A percentile compares a stretch with the other conserved stretches of the same genome.
phyloP scores from a whole-genome alignment of 2,113 vertebrate genomes.

The Phalacrocorax carbo region DNA sequence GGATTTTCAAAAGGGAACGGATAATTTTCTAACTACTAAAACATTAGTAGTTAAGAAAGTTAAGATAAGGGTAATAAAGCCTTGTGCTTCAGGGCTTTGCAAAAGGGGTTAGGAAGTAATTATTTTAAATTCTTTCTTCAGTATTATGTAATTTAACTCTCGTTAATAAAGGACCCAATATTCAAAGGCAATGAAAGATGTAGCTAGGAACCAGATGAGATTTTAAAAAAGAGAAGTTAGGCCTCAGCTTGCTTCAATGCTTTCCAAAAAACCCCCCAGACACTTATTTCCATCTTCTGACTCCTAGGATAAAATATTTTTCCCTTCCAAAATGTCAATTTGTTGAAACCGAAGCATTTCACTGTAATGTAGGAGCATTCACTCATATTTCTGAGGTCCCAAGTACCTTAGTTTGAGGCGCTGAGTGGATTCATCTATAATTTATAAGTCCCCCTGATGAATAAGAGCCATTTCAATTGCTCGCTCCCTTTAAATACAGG shows the following conservation, averaged over 20 bases:
- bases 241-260: neutral
- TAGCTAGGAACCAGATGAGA: constrained; percentile 8
- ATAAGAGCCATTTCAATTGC: rapidly evolving
- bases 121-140: constrained; percentile 45
- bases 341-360: neutral
- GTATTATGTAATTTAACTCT: constrained; percentile 58
- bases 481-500: neutral
- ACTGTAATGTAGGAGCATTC: neutral
- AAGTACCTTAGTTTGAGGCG: rapidly evolving
- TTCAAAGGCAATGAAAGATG: constrained; percentile 46
- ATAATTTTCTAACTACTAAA: constrained; percentile 12
- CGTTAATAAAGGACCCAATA: constrained; percentile 53
- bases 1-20: neutral
- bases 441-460: neutral
- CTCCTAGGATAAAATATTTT: neutral
- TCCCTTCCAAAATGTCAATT: neutral
- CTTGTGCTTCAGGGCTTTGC: constrained; percentile 45
- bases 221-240: neutral
- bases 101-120: constrained; percentile 52
- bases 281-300: neutral
- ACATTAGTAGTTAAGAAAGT: constrained; percentile 63
- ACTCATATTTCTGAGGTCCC: neutral
- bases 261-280: neutral
- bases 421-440: neutral
- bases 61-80: constrained; percentile 69